Percentiles rank a stretch among this genome's conserved stretches.
These are phyloP conservation scores for Xiphophorus hellerii DNA, from an alignment of 2,113 vertebrate genomes.

Conservation along the genomic window DNA sequence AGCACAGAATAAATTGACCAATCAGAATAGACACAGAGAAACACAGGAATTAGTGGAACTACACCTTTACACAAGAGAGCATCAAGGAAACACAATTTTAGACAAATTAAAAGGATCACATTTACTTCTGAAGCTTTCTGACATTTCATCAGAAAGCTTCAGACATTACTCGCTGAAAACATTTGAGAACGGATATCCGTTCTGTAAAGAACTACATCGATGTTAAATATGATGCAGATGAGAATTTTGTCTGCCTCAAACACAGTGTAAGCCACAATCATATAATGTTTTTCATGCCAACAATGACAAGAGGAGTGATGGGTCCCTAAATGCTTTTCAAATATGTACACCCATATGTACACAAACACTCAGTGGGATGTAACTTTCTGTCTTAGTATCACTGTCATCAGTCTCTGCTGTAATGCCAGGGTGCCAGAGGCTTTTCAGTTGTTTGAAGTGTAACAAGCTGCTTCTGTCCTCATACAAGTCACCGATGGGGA, in stretches of 20 bases:
- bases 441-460: slow-evolving; percentile 63
- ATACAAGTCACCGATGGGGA: slow-evolving; percentile 66
- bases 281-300: slow-evolving; percentile 51
- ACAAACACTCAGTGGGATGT: slow-evolving; percentile 51
- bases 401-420: slow-evolving; percentile 32
- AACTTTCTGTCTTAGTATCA: slow-evolving; percentile 47
- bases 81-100: too few species aligned
- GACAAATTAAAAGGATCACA: not conserved
- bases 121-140: too few species aligned
- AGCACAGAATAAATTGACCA: not conserved
- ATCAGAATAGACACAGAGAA: not conserved
- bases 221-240: slow-evolving; percentile 10
- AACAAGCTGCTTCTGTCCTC: slow-evolving; percentile 63
- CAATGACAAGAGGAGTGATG: slow-evolving; percentile 51
- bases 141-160: too few species aligned
- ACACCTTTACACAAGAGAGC: not conserved
- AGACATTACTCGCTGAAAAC: too few species aligned
- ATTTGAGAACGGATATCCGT: not conserved
- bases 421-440: slow-evolving; percentile 49
- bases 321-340: slow-evolving; percentile 46
- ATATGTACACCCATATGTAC: slow-evolving; percentile 9
- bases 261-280: slow-evolving; percentile 33
- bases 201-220: slow-evolving; percentile 1
- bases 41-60: not conserved
- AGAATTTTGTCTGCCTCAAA: slow-evolving; percentile 15